phyloP scores from a whole-genome alignment of 1,140 invertebrate genomes.

The Chlorops oryzae region DNA sequence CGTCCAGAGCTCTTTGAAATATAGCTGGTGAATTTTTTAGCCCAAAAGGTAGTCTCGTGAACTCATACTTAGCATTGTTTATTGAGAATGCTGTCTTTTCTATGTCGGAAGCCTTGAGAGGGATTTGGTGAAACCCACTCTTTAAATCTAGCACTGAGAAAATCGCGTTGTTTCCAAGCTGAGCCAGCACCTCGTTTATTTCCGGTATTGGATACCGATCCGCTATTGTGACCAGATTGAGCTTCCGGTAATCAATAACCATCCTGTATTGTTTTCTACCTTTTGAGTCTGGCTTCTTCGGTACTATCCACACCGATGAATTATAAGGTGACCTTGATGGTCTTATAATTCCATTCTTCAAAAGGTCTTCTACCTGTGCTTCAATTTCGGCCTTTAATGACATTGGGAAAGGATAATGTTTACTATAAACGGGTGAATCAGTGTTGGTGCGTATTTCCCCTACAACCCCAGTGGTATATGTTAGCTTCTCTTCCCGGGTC shows the following conservation, averaged over 20 bases:
- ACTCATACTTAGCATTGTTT: conserved; percentile 10
- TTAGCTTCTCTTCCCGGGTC: conserved; percentile 14
- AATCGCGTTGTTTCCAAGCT: conserved; percentile 36
- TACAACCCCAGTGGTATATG: conserved; percentile 13
- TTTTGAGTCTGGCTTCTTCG: conserved; percentile 10
- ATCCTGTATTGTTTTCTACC: conserved; percentile 34
- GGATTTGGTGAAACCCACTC: conserved; percentile 46
- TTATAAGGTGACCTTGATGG: conserved; percentile 17
- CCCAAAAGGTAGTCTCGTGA: conserved; percentile 7
- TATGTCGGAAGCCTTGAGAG: conserved; percentile 2
- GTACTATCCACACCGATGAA: conserved; percentile 14
- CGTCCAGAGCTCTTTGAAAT: conserved; percentile 4
- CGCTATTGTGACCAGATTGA: conserved; percentile 33
- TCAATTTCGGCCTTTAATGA: conserved; percentile 11
- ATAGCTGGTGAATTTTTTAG: conserved; percentile 6
- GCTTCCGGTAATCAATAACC: conserved; percentile 35
- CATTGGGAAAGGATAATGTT: conserved; percentile 17
- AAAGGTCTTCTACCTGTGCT: conserved; percentile 12
- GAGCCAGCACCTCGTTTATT: conserved; percentile 48
- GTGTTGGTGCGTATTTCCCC: conserved; percentile 16
- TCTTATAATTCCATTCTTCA: conserved; percentile 15
- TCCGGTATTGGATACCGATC: conserved; percentile 52
- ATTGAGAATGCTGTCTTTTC: conserved; percentile 10
- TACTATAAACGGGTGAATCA: conserved; percentile 13
- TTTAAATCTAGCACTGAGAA: conserved; percentile 49